Percentiles rank a stretch among this genome's conserved stretches.
These are phyloP conservation scores for Fulica atra DNA, from an alignment of 2,113 vertebrate species.

Conservation along the genomic window DNA sequence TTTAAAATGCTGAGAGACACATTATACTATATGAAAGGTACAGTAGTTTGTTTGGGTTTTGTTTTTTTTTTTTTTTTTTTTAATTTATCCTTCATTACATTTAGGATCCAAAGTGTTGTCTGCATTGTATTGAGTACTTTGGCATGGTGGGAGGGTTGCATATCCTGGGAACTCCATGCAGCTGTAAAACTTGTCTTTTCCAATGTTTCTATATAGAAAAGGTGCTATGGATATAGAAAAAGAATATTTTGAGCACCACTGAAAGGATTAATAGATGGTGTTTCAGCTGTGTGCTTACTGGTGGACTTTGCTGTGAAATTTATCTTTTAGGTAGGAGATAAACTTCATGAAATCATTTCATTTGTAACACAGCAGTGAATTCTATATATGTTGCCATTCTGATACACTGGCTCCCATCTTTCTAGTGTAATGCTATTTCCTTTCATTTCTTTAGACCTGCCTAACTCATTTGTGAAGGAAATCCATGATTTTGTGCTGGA, in stretches of 20 bases:
- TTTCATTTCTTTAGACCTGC: slow-evolving; percentile 79
- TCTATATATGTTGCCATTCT: background rate
- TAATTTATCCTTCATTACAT: background rate
- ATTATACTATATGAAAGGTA: slow-evolving; percentile 93
- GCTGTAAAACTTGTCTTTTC: background rate
- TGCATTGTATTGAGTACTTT: background rate
- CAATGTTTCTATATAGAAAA: background rate
- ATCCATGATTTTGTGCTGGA: slow-evolving; percentile 97
- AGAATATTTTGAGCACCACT: background rate
- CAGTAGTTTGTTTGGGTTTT: background rate
- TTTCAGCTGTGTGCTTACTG: background rate
- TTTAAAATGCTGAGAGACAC: slow-evolving; percentile 98
- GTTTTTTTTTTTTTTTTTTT: no score
- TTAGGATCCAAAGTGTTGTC: background rate
- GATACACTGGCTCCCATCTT: background rate
- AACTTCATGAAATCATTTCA: background rate
- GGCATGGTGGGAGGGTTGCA: background rate
- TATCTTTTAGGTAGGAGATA: background rate
- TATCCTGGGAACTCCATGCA: background rate
- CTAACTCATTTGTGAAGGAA: slow-evolving; percentile 88
- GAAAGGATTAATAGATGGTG: background rate
- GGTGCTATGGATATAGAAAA: background rate
- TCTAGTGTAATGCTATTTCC: background rate
- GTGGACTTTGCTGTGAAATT: background rate
- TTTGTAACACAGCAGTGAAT: background rate